Percentiles rank a stretch among this genome's conserved stretches.
Evolutionary conservation across 2,888 invertebrate species (phyloP).

Genomic region (Euplexia lucipara): DNA sequence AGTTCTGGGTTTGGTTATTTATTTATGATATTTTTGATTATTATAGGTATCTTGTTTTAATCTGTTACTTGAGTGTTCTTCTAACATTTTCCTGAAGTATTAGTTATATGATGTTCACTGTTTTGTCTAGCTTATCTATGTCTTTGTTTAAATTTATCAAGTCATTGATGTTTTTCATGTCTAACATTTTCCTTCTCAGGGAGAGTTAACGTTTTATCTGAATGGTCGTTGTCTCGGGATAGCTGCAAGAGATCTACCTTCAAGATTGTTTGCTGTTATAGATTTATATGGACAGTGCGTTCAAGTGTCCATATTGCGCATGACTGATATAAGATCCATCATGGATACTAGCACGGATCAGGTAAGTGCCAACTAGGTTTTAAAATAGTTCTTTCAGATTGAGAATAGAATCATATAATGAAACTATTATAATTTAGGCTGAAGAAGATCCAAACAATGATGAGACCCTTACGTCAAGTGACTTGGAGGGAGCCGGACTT

Average conservation of each 20-base stretch:
- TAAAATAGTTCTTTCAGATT: neutral
- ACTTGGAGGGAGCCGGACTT: slow-evolving; percentile 69
- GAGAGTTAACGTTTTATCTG: slow-evolving; percentile 96
- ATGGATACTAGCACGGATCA: slow-evolving; percentile 79
- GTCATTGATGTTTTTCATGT: slow-evolving; percentile 4
- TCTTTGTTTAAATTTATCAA: neutral
- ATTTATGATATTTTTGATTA: slow-evolving; percentile 2
- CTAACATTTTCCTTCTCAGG: slow-evolving; percentile 82
- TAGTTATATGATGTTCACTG: neutral
- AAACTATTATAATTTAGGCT: slow-evolving; percentile 63
- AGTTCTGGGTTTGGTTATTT: neutral
- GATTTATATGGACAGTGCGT: slow-evolving; percentile 98
- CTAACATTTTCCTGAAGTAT: neutral
- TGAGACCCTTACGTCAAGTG: slow-evolving; percentile 77
- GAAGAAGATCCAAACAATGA: slow-evolving; percentile 82
- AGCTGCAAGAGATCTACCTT: slow-evolving; percentile 95
- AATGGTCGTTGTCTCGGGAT: slow-evolving; percentile 97
- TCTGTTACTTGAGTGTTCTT: neutral
- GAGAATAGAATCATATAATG: slow-evolving; percentile 1
- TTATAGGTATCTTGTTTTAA: neutral
- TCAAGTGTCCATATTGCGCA: slow-evolving; percentile 93
- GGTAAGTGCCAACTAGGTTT: slow-evolving; percentile 66
- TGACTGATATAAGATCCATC: slow-evolving; percentile 74
- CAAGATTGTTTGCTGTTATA: slow-evolving; percentile 96
- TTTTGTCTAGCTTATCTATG: slow-evolving; percentile 1